A percentile compares a stretch with the other conserved stretches of the same genome.
Conservation (phyloP, 1,140 invertebrate species). For the Aphaenogaster floridana region DNA sequence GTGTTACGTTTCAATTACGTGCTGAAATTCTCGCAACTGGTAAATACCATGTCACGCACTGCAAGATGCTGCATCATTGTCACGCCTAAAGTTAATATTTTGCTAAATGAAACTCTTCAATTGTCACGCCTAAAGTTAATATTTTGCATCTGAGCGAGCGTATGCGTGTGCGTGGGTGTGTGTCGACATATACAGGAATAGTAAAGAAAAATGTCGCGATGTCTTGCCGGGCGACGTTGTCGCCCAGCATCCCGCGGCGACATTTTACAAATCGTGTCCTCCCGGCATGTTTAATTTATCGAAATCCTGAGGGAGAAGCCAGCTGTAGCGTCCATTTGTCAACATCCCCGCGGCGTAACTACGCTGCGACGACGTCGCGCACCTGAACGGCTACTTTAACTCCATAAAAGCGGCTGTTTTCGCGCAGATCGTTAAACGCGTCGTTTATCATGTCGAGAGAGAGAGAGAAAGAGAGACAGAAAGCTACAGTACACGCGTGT, state of each 20-base stretch:
- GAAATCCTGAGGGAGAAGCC: constrained; percentile 55
- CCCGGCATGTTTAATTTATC: constrained; percentile 64
- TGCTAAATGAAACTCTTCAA: too few species aligned
- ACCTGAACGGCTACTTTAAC: constrained; percentile 40
- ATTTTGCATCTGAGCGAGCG: not conserved
- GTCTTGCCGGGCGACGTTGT: constrained; percentile 12
- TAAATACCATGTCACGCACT: not conserved
- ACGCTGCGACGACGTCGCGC: constrained; percentile 25
- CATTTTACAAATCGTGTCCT: constrained; percentile 64
- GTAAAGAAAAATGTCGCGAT: constrained; percentile 57
- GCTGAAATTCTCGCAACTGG: not conserved
- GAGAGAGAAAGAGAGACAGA: too few species aligned
- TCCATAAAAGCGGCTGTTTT: constrained; percentile 53
- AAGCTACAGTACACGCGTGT: not conserved
- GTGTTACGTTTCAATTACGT: not conserved
- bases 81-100: constrained; percentile 7
- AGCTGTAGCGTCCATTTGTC: constrained; percentile 60
- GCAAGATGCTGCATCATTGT: not conserved
- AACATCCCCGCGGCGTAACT: constrained; percentile 38
- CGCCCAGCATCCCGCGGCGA: constrained; percentile 36
- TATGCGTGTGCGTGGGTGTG: not conserved
- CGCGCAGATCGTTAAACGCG: constrained; percentile 30
- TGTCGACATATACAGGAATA: constrained; percentile 10
- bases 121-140: constrained; percentile 22
- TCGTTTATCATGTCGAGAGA: constrained; percentile 22